Conservation (phyloP, 2,797 vertebrate species). For the Gila robusta region DNA sequence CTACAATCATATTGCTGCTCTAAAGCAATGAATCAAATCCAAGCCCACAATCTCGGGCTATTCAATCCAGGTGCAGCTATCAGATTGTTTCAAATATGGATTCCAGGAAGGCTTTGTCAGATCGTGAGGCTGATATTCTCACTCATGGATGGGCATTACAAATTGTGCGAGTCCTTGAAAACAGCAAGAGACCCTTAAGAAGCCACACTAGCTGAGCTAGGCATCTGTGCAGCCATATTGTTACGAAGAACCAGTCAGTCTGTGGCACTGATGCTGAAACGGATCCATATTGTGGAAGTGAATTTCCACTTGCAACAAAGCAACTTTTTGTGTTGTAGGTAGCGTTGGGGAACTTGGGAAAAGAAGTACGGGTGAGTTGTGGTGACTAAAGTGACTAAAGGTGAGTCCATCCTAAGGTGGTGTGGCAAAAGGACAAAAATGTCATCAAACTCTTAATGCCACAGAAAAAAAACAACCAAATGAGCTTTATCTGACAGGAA, state of each 20-base stretch:
- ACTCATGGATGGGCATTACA: constrained; percentile 29
- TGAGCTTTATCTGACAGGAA: background rate
- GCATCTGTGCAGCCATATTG: constrained; percentile 48
- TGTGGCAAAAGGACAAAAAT: background rate
- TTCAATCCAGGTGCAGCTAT: constrained; percentile 27
- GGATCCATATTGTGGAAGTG: background rate
- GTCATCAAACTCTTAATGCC: background rate
- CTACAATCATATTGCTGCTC: background rate
- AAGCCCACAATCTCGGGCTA: constrained; percentile 12
- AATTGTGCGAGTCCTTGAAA: constrained; percentile 33
- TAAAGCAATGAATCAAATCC: constrained; percentile 15
- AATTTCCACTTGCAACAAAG: background rate
- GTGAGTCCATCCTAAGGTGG: background rate
- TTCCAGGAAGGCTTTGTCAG: constrained; percentile 13
- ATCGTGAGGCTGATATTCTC: background rate
- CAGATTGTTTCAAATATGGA: background rate
- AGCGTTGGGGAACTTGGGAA: background rate
- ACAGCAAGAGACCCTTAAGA: constrained; percentile 19
- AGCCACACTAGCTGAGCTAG: constrained; percentile 12
- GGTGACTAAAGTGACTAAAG: background rate
- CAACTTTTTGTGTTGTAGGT: background rate
- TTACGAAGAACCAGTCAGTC: background rate
- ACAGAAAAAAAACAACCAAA: too few relatives aligned
- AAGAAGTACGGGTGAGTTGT: background rate
- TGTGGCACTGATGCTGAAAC: constrained; percentile 1